phyloP scores from a whole-genome alignment of 2,113 vertebrate genomes.

The Psophia crepitans region DNA sequence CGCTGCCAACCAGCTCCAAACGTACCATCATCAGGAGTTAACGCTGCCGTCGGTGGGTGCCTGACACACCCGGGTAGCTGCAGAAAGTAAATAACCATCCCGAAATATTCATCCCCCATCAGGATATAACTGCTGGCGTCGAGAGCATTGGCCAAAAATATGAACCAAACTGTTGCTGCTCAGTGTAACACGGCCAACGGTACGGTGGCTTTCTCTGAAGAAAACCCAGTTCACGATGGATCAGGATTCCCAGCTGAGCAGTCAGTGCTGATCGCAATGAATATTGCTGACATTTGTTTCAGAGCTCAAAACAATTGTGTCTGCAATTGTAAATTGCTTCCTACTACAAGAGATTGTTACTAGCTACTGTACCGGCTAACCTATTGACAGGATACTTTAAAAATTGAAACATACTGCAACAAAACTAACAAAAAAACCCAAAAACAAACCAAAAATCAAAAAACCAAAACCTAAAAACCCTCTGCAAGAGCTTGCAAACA shows the following conservation, averaged over 20 bases:
- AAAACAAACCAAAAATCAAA: too few relatives aligned
- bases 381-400: background rate
- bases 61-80: fast-evolving
- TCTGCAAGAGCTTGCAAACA: background rate
- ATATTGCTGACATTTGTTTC: background rate
- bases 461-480: too few relatives aligned
- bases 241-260: background rate
- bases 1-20: background rate
- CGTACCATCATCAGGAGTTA: background rate
- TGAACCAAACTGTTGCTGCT: background rate
- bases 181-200: background rate
- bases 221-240: background rate
- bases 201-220: background rate
- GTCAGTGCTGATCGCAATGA: background rate
- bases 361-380: background rate
- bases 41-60: background rate
- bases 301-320: background rate
- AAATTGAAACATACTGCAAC: background rate
- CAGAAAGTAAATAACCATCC: background rate
- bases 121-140: background rate
- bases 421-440: background rate
- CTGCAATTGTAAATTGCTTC: background rate
- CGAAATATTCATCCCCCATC: background rate
- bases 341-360: background rate
- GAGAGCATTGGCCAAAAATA: background rate